Percentiles rank a stretch among this genome's conserved stretches.
These are phyloP conservation scores for Pygoscelis antarcticus DNA, from an alignment of 2,113 vertebrate species.

Conservation along the genomic window DNA sequence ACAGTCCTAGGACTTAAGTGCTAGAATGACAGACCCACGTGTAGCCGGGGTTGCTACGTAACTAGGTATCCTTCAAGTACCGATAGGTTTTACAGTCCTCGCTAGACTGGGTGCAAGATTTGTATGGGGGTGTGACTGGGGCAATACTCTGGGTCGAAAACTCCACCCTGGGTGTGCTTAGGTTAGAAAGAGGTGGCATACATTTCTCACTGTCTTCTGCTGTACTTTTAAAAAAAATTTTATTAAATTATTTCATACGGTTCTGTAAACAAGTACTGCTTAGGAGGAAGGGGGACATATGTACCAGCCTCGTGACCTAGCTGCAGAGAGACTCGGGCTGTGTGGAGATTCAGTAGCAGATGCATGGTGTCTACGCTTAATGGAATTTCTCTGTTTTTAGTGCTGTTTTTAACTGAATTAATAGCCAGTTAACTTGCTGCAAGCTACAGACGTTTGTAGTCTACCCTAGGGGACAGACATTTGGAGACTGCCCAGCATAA, in stretches of 20 bases:
- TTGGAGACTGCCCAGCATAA: background rate
- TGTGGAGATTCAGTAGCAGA: background rate
- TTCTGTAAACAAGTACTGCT: background rate
- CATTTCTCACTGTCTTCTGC: background rate
- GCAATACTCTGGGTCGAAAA: background rate
- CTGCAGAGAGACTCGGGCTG: background rate
- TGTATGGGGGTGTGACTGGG: background rate
- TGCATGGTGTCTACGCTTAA: background rate
- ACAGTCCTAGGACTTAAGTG: background rate
- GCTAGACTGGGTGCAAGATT: fast-evolving
- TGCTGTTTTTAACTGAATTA: background rate
- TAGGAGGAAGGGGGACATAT: background rate
- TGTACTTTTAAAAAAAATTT: background rate
- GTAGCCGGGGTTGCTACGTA: background rate
- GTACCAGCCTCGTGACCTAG: background rate
- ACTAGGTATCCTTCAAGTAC: fast-evolving
- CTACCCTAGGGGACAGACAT: background rate
- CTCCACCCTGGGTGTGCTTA: background rate
- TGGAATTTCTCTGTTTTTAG: background rate
- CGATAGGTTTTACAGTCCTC: fast-evolving
- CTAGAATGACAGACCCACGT: fast-evolving
- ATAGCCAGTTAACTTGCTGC: background rate
- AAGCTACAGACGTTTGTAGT: background rate
- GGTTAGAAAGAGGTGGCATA: background rate
- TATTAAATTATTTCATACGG: background rate